Evolutionary conservation across 2,113 vertebrate species (phyloP), one percentile per base, ranked within the genome.

Genomic region (Girardinichthys multiradiatus): DNA sequence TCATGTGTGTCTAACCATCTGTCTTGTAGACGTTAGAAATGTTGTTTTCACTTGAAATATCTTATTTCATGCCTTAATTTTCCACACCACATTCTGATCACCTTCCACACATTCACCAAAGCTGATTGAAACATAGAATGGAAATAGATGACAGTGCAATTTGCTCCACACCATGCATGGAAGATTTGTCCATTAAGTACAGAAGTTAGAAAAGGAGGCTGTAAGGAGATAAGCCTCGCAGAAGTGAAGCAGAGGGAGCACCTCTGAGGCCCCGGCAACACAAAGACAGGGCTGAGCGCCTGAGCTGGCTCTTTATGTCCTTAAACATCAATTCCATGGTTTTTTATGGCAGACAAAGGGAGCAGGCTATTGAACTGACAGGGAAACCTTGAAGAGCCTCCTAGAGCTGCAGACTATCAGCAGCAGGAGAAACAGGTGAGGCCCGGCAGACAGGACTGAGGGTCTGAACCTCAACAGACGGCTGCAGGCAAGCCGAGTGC

Each of bases 381-480:
- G 80, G 68, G 69, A 84, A 82, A 70, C 76, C 8, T 2, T 14
- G 0, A 4, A 78, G 21, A 69, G 76, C 64, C 58, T 70, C 54
- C 68, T 59, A n/a, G 73, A 77, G 48, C 28, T 67, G 74, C 26
- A 59, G 58, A 59, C 28, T 30, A 19, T 59, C 27, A 28, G 28
- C 12, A 45, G 70, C 76, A 64, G 73, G 33, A 72, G 70, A 27
- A 72, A 74, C 82, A 62, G 83, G 75, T 70, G 62, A 78, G 79
- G 72, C 86, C 86, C 87, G 86, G 88, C 85, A 85, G 89, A 89
- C 89, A 77, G 72, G 81, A 77, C 85, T 68, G 64, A 81, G 83
- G 81, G 70, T 86, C 86, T 91, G 79, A 87, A 85, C 88, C 67
- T 74, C 76, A 89, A 79, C 92, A 93, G 91, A 92, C 86, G 86